Evolutionary conservation across 1,140 invertebrate species (phyloP), one percentile per base, ranked within the genome.

Genomic region (Pseudomyrmex concolor): DNA sequence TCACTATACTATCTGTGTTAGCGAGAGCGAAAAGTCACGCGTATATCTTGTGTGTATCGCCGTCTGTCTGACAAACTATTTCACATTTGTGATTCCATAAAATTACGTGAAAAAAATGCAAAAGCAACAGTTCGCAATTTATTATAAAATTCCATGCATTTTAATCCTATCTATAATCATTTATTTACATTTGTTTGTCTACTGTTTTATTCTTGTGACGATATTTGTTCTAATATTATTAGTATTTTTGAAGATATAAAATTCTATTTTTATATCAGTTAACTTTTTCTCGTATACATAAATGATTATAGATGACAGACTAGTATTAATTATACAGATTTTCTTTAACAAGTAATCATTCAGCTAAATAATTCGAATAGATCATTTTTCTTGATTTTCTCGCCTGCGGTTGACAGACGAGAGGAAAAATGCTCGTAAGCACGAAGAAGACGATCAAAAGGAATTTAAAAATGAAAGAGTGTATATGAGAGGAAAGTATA

Each of bases 341-440:
- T 34, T 15, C 17, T 48, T 54, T 1, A 10, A 54, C 50, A 54
- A 68, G 19, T n/a, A 50, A 34, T n/a, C 2, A 54, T 70, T 15
- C 7, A 4, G 2, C 19, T 15, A n/a, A 17, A 25, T 70, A 70
- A 25, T 70, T 70, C 12, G 19, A 15, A 68, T 68, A 54, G 71
- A 71, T 60, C 19, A 43, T 70, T 45, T 70, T 71, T 68, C 77
- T 78, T 54, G 45, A 62, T 72, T 84, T 86, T 70, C 66, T 66
- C 59, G 48, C 84, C 72, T 78, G 10, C 45, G 34, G 15, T 57
- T 68, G 72, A 54, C 71, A 51, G 7, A 84, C 71, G 66, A 64
- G 50, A n/a, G 67, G 34, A 78, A 73, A 70, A 74, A 57, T 70
- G 13, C 34, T 15, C 8, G 22, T 9, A 2, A 12, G 17, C 12